Evolutionary conservation across 2,113 vertebrate species (phyloP).

Genomic region (Eptesicus fuscus): DNA sequence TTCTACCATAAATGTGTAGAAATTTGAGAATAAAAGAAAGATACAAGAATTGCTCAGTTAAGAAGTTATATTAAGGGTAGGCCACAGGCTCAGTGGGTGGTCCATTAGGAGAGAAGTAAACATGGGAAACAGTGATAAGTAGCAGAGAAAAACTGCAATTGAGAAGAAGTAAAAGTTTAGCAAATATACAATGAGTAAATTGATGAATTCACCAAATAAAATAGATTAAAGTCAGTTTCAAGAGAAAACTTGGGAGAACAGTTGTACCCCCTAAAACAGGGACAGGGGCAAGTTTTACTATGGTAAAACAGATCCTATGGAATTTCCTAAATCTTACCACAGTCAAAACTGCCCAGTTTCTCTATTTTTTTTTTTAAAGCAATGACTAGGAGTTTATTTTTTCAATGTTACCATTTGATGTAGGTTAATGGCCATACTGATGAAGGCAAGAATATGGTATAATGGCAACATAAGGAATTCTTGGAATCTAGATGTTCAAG

Average conservation of each 20-base stretch:
- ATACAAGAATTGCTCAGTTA: not conserved
- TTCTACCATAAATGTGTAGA: not conserved
- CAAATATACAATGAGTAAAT: not conserved
- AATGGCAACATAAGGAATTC: not conserved
- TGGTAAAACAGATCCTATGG: not conserved
- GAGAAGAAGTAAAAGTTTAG: not conserved
- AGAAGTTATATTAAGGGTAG: not conserved
- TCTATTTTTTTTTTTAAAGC: not conserved
- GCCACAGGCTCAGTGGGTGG: not conserved
- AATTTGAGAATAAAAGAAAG: not conserved
- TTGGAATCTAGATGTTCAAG: not conserved
- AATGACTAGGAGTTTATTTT: not conserved
- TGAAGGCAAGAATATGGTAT: not conserved
- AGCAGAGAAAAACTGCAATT: not conserved
- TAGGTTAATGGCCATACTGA: not conserved
- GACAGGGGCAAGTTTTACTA: rapidly evolving
- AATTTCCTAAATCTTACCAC: not conserved
- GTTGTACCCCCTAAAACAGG: not conserved
- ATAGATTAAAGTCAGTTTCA: not conserved
- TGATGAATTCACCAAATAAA: not conserved
- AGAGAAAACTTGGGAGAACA: not conserved
- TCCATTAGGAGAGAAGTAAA: not conserved
- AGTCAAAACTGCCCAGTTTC: not conserved
- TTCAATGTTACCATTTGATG: not conserved
- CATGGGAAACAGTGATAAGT: not conserved